Percentiles rank a stretch among this genome's conserved stretches.
Evolutionary conservation across 2,888 invertebrate species (phyloP).

Genomic region (Antheraea yamamai): DNA sequence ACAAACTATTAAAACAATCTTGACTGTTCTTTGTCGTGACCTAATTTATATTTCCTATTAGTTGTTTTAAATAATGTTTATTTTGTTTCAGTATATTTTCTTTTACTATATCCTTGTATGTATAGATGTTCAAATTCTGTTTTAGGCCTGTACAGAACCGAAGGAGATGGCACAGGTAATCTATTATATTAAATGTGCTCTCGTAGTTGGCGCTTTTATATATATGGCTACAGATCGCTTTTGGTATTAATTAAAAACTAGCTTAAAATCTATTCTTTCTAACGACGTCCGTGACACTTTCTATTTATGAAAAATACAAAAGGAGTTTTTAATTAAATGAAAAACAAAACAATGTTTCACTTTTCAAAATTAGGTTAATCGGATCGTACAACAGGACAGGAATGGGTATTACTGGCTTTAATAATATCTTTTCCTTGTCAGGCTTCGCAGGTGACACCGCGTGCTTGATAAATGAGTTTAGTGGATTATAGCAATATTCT

Average conservation of each 20-base stretch:
- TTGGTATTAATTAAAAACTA: slow-evolving; percentile 26
- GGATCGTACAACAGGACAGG: slow-evolving; percentile 22
- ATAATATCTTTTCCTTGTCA: slow-evolving; percentile 41
- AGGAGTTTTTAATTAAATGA: not conserved
- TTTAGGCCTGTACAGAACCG: slow-evolving; percentile 72
- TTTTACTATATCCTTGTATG: slow-evolving; percentile 36
- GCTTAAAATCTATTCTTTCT: not conserved
- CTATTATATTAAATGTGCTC: slow-evolving; percentile 32
- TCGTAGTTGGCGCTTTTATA: slow-evolving; percentile 42
- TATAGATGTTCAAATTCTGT: slow-evolving; percentile 72
- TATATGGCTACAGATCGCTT: slow-evolving; percentile 40
- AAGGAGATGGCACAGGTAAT: slow-evolving; percentile 70
- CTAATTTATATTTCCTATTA: not conserved
- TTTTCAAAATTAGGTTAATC: slow-evolving; percentile 32
- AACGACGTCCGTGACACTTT: not conserved
- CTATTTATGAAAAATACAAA: not conserved
- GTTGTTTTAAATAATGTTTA: not conserved
- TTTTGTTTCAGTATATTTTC: not conserved
- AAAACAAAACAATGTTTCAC: not conserved
- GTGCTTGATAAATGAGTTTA: slow-evolving; percentile 50
- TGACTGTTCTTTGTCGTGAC: not conserved
- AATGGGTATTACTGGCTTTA: slow-evolving; percentile 32
- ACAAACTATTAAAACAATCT: not conserved
- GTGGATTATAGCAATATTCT: slow-evolving; percentile 44
- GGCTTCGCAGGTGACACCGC: slow-evolving; percentile 54